Base-by-base conservation (phyloP, 2,888 invertebrate species). In the Antitype chi region DNA sequence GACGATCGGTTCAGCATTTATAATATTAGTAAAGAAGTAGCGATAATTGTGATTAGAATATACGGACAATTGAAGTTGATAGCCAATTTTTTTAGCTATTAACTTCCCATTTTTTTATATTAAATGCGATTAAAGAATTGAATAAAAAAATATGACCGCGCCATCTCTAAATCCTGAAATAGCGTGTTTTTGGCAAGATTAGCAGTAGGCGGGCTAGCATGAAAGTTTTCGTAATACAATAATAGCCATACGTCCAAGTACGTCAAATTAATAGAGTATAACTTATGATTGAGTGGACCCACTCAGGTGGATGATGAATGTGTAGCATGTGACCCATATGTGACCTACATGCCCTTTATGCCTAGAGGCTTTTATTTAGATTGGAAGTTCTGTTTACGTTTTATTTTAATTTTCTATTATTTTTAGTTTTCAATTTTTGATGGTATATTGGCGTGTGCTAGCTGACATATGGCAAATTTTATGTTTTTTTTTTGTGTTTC, bases 221-320 rank as follows among this genome's bases (percentile, higher is more conserved):
- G 32, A 23, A 47, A 13, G 47, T 15, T 49, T 60, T 57, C 0
- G 23, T 49, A 70, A 68, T 20, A 53, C 13, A 55, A 47, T 78
- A 73, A 74, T 49, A 20, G 38, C 25, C 20, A 43, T 32, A 32
- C 49, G 43, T 60, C 59, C 23, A n/a, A 9, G 32, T n/a, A 17
- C 47, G 23, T 38, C 15, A 49, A 60, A 23, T 72, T 70, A 82
- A 82, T 82, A 59, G n/a, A 67, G 75, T 66, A 57, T 20, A 62
- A 55, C 62, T 75, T 70, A 79, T 83, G 79, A 80, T 72, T 71
- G 80, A 82, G 72, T 43, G 66, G 63, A 43, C 17, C 38, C 53
- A 38, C 38, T 70, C 28, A 63, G 57, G 73, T 70, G 57, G 20
- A 52, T 79, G 83, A 83, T 79, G 80, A 55, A 82, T 73, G 63